These are phyloP conservation scores for Tautogolabrus adspersus DNA, from an alignment of 2,113 vertebrate genomes.

Conservation along the genomic window DNA sequence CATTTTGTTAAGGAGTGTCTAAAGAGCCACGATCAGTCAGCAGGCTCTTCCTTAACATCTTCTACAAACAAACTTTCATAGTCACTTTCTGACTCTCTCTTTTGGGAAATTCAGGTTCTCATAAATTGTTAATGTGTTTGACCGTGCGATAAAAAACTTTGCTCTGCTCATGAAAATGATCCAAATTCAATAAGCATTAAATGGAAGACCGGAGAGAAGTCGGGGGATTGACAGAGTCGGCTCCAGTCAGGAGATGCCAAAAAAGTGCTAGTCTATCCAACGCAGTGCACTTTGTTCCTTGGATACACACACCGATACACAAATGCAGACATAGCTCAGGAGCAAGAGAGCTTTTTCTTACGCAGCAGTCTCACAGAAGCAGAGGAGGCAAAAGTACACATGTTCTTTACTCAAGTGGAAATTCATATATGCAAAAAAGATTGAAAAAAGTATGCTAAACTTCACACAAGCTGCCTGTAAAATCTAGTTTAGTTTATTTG, in stretches of 20 bases:
- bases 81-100: slow-evolving; percentile 16
- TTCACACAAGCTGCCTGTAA: too few relatives aligned
- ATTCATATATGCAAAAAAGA: too few relatives aligned
- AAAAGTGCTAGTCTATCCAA: slow-evolving; percentile 12
- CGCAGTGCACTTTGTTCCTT: neutral
- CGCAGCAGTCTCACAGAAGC: too few relatives aligned
- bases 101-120: slow-evolving; percentile 34
- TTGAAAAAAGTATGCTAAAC: too few relatives aligned
- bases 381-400: neutral
- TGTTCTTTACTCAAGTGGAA: neutral
- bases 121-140: slow-evolving; percentile 54
- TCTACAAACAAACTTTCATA: slow-evolving; percentile 4
- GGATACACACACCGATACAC: slow-evolving; percentile 6
- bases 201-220: slow-evolving; percentile 26
- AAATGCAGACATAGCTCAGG: neutral
- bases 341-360: neutral
- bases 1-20: neutral
- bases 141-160: slow-evolving; percentile 53
- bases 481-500: too few relatives aligned
- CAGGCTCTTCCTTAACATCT: slow-evolving; percentile 2
- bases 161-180: slow-evolving; percentile 52
- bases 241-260: slow-evolving; percentile 39
- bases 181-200: slow-evolving; percentile 66
- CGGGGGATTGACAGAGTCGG: slow-evolving; percentile 38
- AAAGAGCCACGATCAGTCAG: neutral